phyloP scores from a whole-genome alignment of 2,888 invertebrate genomes.

The Drosophila koepferae region DNA sequence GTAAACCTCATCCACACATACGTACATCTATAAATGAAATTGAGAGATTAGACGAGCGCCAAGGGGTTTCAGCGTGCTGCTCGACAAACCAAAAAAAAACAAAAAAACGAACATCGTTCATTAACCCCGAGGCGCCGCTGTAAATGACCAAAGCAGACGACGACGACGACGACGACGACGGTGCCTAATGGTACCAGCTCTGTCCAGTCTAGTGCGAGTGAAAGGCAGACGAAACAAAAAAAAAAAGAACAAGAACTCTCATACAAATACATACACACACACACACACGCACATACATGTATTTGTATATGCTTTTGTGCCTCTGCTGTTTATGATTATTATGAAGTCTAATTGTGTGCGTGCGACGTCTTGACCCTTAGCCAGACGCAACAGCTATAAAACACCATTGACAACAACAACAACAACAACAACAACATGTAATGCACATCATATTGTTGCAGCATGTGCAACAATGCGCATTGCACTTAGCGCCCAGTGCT shows the following conservation, averaged over 20 bases:
- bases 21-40: constrained; percentile 11
- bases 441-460: constrained; percentile 25
- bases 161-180: constrained; percentile 12
- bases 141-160: constrained; percentile 50
- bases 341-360: constrained; percentile 56
- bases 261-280: not conserved
- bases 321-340: constrained; percentile 55
- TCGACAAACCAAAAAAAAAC: not conserved
- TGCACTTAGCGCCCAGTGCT: not conserved
- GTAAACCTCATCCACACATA: constrained; percentile 39
- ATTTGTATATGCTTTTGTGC: not conserved
- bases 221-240: constrained; percentile 46
- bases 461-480: constrained; percentile 1
- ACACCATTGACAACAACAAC: constrained; percentile 28
- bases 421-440: constrained; percentile 32
- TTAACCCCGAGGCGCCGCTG: constrained; percentile 71
- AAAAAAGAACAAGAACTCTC: not conserved
- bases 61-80: constrained; percentile 17
- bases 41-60: constrained; percentile 20
- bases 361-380: constrained; percentile 43
- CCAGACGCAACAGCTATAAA: constrained; percentile 39
- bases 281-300: not conserved
- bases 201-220: constrained; percentile 38
- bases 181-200: constrained; percentile 38
- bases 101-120: constrained; percentile 47